Conservation (phyloP, 2,113 vertebrate species). For the Cheirogaleus medius region DNA sequence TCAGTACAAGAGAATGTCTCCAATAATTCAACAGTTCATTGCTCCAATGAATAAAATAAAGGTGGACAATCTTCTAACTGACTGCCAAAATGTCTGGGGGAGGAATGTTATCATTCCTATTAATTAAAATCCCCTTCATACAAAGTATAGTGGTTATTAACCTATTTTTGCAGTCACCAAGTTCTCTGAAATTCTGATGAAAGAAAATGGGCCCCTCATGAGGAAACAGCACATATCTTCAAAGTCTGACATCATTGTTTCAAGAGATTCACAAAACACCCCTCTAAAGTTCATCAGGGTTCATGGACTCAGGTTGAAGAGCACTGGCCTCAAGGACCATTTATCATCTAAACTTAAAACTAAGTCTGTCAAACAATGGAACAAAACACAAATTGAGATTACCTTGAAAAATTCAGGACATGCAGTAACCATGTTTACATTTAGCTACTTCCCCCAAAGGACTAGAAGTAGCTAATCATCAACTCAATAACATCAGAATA, state of each 20-base stretch:
- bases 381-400: neutral
- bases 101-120: neutral
- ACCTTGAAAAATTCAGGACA: neutral
- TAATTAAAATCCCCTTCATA: neutral
- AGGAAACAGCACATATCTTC: neutral
- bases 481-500: neutral
- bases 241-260: neutral
- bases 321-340: neutral
- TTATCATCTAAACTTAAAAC: slow-evolving; percentile 14
- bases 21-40: neutral
- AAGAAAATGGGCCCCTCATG: neutral
- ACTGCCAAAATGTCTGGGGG: neutral
- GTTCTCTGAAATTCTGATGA: neutral
- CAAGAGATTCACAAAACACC: neutral
- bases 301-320: neutral
- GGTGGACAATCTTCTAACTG: neutral
- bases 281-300: neutral
- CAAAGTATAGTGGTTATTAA: neutral
- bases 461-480: neutral
- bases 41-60: neutral
- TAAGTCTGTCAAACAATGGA: neutral
- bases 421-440: neutral
- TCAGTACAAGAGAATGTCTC: neutral
- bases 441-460: neutral
- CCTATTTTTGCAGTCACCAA: neutral